phyloP scores from a whole-genome alignment of 2,888 invertebrate genomes.

The Pocota personata region DNA sequence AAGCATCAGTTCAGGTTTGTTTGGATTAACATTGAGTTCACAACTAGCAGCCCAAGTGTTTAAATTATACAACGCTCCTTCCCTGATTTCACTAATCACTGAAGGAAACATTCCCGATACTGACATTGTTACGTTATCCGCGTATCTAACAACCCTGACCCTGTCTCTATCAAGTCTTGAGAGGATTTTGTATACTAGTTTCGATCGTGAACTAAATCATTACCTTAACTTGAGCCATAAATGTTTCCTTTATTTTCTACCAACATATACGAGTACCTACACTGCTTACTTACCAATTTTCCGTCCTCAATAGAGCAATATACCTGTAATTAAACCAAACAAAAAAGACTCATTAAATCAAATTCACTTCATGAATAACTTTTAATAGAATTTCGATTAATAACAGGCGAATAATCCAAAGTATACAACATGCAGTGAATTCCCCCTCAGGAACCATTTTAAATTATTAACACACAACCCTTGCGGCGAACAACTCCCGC shows the following conservation, averaged over 20 bases:
- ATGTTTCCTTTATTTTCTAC: neutral
- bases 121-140: too few relatives aligned
- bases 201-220: too few relatives aligned
- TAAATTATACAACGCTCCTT: too few relatives aligned
- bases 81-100: too few relatives aligned
- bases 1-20: too few relatives aligned
- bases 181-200: too few relatives aligned
- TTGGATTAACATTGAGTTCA: too few relatives aligned
- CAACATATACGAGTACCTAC: neutral
- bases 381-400: constrained; percentile 62
- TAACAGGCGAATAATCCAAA: constrained; percentile 37
- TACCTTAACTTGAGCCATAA: neutral
- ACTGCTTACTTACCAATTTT: neutral
- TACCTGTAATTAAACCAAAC: constrained; percentile 49
- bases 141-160: too few relatives aligned
- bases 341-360: constrained; percentile 59
- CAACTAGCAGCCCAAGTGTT: too few relatives aligned
- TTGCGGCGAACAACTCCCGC: constrained; percentile 7
- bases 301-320: constrained; percentile 33
- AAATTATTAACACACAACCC: constrained; percentile 68
- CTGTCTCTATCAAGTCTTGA: too few relatives aligned
- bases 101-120: too few relatives aligned
- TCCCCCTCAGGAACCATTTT: constrained; percentile 41
- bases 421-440: neutral
- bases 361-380: constrained; percentile 56